Conservation (phyloP, 2,888 invertebrate genomes). For the Dryocosmus kuriphilus region DNA sequence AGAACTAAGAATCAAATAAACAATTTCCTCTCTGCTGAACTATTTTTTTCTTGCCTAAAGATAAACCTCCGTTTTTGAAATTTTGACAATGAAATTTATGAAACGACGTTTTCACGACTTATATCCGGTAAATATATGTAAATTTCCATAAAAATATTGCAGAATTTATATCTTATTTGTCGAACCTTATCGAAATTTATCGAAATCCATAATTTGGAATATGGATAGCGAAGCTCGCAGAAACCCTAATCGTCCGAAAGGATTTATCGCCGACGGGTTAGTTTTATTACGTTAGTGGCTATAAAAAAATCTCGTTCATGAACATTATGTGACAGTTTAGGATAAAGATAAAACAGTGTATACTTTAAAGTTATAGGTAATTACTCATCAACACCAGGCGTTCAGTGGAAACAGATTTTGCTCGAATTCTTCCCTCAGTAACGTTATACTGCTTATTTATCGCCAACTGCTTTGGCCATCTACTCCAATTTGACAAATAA, state of each 20-base stretch:
- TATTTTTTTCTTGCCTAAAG: too few species aligned
- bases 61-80: too few species aligned
- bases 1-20: too few species aligned
- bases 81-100: too few species aligned
- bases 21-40: too few species aligned
- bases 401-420: constrained; percentile 19
- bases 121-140: not conserved
- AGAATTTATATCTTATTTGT: not conserved
- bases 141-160: not conserved
- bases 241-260: constrained; percentile 16
- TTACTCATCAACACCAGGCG: constrained; percentile 35
- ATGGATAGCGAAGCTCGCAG: not conserved
- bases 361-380: constrained; percentile 39
- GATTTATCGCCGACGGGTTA: constrained; percentile 25
- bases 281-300: constrained; percentile 39
- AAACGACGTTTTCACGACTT: too few species aligned
- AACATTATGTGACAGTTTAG: constrained; percentile 40
- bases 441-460: constrained; percentile 29
- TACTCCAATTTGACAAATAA: constrained; percentile 16
- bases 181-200: not conserved
- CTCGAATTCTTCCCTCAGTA: constrained; percentile 24
- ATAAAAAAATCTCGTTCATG: constrained; percentile 34
- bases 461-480: constrained; percentile 32
- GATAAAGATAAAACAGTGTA: constrained; percentile 37
- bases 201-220: not conserved